Evolutionary conservation across 2,888 invertebrate genomes (phyloP).

Genomic region (Xestoiulus laeticollis): DNA sequence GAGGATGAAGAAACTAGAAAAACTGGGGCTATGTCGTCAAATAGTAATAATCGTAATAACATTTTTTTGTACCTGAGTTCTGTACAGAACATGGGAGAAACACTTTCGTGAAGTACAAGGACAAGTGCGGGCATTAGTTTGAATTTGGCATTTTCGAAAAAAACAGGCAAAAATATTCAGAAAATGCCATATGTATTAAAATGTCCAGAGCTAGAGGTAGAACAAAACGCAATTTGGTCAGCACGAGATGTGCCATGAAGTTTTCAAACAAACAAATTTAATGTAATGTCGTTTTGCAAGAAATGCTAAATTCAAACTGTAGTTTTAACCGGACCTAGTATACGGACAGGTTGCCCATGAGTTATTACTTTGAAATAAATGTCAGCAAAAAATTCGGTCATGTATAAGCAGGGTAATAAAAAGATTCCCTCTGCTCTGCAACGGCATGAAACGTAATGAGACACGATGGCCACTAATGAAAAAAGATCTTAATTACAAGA

Average conservation of each 20-base stretch:
- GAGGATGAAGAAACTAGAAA: background rate
- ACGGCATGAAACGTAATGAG: background rate
- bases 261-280: too few species aligned
- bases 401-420: background rate
- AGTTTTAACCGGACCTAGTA: background rate
- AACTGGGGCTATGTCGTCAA: background rate
- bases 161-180: background rate
- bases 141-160: background rate
- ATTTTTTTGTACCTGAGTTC: constrained; percentile 32
- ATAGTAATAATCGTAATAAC: constrained; percentile 10
- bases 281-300: too few species aligned
- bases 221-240: too few species aligned
- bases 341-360: too few species aligned
- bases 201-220: too few species aligned
- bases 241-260: too few species aligned
- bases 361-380: background rate
- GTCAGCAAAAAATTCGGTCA: constrained; percentile 22
- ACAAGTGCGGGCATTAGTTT: background rate
- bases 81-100: constrained; percentile 4
- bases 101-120: background rate
- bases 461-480: background rate
- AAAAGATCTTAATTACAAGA: background rate
- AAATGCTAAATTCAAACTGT: background rate
- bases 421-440: background rate
- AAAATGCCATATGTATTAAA: too few species aligned